Evolutionary conservation across 2,888 invertebrate species (phyloP).

Genomic region (Drosophila rubida): DNA sequence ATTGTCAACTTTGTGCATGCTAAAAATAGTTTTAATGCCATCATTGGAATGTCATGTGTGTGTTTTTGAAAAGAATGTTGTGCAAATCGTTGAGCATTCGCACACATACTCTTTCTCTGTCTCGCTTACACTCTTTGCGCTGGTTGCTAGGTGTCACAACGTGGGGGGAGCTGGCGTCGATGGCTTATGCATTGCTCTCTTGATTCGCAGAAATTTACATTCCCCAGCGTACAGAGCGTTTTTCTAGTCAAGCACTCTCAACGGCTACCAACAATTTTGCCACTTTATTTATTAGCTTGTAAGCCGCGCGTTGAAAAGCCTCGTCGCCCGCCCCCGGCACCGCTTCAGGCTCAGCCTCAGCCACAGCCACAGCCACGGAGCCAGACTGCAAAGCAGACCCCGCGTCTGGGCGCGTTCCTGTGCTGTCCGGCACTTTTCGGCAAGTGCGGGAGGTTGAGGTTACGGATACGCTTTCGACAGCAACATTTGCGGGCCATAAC

Average conservation of each 20-base stretch:
- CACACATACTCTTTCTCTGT: neutral
- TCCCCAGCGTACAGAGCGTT: conserved; percentile 62
- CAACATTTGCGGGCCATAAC: conserved; percentile 77
- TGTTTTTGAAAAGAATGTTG: conserved; percentile 9
- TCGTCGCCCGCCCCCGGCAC: neutral
- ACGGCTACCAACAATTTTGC: conserved; percentile 48
- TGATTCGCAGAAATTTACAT: conserved; percentile 40
- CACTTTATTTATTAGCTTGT: conserved; percentile 79
- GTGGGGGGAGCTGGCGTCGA: conserved; percentile 3
- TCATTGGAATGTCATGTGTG: conserved; percentile 5
- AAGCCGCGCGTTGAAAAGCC: conserved; percentile 69
- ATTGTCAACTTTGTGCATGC: conserved; percentile 12
- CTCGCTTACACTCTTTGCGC: neutral
- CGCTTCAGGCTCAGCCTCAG: neutral
- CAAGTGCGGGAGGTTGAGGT: conserved; percentile 42
- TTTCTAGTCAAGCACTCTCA: conserved; percentile 68
- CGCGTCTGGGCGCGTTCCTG: conserved; percentile 21
- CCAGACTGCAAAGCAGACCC: conserved; percentile 5
- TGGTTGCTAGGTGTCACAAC: conserved; percentile 31
- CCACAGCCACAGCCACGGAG: neutral
- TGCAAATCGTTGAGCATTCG: neutral
- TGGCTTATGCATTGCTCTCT: conserved; percentile 42
- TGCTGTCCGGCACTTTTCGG: conserved; percentile 35
- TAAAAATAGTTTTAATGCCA: conserved; percentile 11
- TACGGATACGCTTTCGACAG: conserved; percentile 74